Percentiles rank a stretch among this genome's conserved stretches.
Conservation (phyloP, 2,888 invertebrate species). For the Drosophila picticornis region DNA sequence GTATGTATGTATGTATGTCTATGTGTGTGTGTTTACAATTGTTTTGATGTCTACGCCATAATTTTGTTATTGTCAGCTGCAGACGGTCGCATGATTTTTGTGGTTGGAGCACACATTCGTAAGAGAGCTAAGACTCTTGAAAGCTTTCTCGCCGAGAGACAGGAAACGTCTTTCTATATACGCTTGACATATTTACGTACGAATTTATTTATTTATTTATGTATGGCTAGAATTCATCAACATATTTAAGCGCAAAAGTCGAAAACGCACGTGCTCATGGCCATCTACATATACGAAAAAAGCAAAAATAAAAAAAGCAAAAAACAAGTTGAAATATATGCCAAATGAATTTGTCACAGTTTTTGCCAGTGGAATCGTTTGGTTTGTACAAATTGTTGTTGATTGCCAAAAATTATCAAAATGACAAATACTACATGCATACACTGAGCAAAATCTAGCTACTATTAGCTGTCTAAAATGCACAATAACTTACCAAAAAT, state of each 20-base stretch:
- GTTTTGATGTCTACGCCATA: constrained; percentile 24
- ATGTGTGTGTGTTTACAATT: constrained; percentile 13
- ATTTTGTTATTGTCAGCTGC: constrained; percentile 32
- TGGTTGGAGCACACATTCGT: constrained; percentile 17
- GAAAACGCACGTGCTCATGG: constrained; percentile 59
- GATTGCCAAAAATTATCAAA: constrained; percentile 63
- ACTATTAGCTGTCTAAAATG: not conserved
- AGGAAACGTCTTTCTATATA: constrained; percentile 52
- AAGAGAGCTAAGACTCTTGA: constrained; percentile 6
- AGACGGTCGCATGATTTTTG: constrained; percentile 1
- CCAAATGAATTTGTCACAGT: constrained; percentile 61
- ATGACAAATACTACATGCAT: constrained; percentile 26
- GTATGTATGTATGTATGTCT: not conserved
- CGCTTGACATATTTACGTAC: constrained; percentile 1
- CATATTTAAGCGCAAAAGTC: constrained; percentile 22
- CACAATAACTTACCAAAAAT: constrained; percentile 56
- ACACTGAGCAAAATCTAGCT: constrained; percentile 33
- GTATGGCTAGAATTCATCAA: constrained; percentile 24
- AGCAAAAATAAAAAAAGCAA: constrained; percentile 5
- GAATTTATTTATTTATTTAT: constrained; percentile 11
- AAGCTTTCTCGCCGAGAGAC: constrained; percentile 33
- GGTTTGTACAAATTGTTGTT: constrained; percentile 48
- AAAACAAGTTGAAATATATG: constrained; percentile 11
- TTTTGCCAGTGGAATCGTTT: constrained; percentile 54
- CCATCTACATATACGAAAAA: constrained; percentile 42